Percentiles rank a stretch among this genome's conserved stretches.
These are phyloP conservation scores for Leptothorax acervorum DNA, from an alignment of 2,888 invertebrate genomes.

Conservation along the genomic window DNA sequence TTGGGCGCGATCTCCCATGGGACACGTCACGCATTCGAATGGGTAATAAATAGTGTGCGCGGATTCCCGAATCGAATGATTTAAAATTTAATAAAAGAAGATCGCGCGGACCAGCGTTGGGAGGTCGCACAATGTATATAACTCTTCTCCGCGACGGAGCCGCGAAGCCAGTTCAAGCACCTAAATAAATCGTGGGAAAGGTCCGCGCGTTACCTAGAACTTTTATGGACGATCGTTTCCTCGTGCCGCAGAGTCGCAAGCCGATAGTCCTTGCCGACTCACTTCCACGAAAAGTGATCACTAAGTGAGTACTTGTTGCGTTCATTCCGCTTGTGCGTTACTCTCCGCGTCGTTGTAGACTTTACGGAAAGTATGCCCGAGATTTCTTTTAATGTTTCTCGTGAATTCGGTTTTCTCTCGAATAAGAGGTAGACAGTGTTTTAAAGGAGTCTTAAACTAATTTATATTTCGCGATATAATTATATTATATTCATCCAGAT, in stretches of 20 bases:
- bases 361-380: constrained; percentile 49
- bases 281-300: constrained; percentile 71
- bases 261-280: constrained; percentile 58
- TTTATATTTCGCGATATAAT: background rate
- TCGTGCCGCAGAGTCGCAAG: constrained; percentile 54
- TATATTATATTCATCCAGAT: background rate
- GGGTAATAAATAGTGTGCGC: constrained; percentile 75
- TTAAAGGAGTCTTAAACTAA: background rate
- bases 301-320: constrained; percentile 56
- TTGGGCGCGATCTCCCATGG: constrained; percentile 30
- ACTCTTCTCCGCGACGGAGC: constrained; percentile 52
- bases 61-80: constrained; percentile 76
- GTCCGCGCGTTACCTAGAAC: constrained; percentile 59
- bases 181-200: constrained; percentile 78
- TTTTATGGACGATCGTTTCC: constrained; percentile 67
- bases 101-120: constrained; percentile 8
- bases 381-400: constrained; percentile 50
- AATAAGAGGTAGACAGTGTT: background rate
- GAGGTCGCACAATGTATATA: constrained; percentile 63
- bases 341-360: constrained; percentile 53
- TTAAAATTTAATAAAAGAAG: constrained; percentile 77
- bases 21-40: constrained; percentile 57
- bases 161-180: constrained; percentile 49
- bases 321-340: constrained; percentile 57
- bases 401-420: background rate